Evolutionary conservation across 2,113 vertebrate species (phyloP).

Genomic region (Nesoenas mayeri): DNA sequence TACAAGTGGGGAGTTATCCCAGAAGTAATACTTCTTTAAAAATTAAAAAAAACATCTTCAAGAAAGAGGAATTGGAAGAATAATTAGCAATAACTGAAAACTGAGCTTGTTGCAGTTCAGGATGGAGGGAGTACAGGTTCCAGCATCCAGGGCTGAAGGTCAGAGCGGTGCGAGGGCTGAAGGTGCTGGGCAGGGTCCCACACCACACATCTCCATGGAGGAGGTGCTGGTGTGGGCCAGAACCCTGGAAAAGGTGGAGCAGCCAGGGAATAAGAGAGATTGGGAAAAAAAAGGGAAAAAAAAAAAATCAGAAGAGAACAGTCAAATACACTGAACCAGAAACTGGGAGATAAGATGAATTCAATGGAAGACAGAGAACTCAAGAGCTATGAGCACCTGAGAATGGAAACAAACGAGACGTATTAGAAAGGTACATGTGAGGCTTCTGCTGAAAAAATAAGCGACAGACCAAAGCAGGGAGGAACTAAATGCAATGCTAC

Average conservation of each 20-base stretch:
- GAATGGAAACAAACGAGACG: background rate
- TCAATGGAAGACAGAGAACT: background rate
- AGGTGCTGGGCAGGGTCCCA: background rate
- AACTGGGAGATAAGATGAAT: background rate
- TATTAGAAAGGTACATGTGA: fast-evolving
- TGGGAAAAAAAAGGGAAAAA: background rate
- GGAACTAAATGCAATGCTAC: background rate
- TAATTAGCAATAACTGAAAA: background rate
- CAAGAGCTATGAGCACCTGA: background rate
- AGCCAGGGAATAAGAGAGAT: background rate
- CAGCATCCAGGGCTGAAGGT: background rate
- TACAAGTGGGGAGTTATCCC: background rate
- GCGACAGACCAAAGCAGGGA: background rate
- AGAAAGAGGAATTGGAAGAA: background rate
- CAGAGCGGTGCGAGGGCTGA: fast-evolving
- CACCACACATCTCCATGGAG: fast-evolving
- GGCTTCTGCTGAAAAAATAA: background rate
- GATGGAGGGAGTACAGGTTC: background rate
- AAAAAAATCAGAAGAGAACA: background rate
- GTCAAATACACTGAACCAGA: background rate
- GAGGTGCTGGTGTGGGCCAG: background rate
- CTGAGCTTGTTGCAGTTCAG: background rate
- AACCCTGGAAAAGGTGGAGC: background rate
- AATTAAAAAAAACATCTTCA: background rate
- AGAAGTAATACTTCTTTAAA: background rate